These are phyloP conservation scores for Poeciliopsis presidionis DNA, from an alignment of 2,797 vertebrate genomes.

Conservation along the genomic window DNA sequence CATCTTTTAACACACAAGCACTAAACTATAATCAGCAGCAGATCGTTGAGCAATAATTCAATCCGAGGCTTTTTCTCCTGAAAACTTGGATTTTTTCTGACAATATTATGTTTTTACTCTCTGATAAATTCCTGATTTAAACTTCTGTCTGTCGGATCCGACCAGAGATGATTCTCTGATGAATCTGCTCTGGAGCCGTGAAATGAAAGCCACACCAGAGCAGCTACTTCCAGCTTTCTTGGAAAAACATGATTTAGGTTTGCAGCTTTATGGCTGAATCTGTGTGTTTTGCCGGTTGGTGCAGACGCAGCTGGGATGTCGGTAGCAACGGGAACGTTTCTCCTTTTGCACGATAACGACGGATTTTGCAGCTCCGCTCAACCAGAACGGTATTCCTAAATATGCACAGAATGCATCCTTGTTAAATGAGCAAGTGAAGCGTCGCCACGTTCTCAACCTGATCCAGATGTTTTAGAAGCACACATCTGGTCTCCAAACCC, in stretches of 20 bases:
- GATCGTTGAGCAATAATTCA: not conserved
- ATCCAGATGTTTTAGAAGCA: conserved; percentile 47
- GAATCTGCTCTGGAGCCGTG: not conserved
- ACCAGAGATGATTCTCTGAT: not conserved
- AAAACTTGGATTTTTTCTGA: too few relatives aligned
- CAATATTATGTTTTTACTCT: too few relatives aligned
- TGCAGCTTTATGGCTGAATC: not conserved
- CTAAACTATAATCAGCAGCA: not conserved
- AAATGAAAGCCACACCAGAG: too few relatives aligned
- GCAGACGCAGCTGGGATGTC: not conserved
- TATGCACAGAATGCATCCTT: conserved; percentile 21
- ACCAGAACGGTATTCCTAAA: conserved; percentile 19
- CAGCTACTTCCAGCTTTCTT: not conserved
- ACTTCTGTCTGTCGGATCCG: too few relatives aligned
- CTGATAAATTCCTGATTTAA: too few relatives aligned
- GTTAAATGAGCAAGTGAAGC: conserved; percentile 8
- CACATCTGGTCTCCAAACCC: conserved; percentile 30
- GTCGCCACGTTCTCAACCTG: conserved; percentile 11
- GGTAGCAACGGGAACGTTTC: not conserved
- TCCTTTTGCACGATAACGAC: not conserved
- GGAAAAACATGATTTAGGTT: not conserved
- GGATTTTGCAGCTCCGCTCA: conserved; percentile 6
- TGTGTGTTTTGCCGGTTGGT: not conserved
- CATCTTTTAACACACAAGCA: too few relatives aligned
- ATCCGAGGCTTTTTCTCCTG: too few relatives aligned